Base-by-base conservation (phyloP, 2,888 invertebrate species). In the Blastobasis lacticolella region DNA sequence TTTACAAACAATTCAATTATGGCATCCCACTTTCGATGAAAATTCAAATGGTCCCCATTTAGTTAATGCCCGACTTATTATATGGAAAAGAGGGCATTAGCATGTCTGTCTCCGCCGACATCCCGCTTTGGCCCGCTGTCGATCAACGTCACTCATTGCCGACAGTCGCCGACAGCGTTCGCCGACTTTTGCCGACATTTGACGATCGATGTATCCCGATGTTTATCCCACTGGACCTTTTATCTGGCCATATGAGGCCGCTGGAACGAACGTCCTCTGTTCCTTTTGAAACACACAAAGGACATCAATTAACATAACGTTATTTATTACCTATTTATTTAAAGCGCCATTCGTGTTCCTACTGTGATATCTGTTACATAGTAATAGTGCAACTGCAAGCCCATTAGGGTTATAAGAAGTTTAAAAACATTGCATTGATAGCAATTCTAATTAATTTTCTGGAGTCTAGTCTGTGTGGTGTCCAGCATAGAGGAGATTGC, bases 11-110 rank as follows among this genome's bases (percentile, higher is more conserved):
- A 63, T 65, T 60, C 57, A 55, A 66, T 67, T 66, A 61, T 61
- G 58, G 63, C 68, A 71, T 68, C 70, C 67, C 60, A 46, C 53
- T 47, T 53, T 49, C 54, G 51, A 63, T 61, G 61, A 74, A n/a
- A 78, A 71, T 74, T 64, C 68, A 68, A 70, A 66, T 54, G 51
- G 55, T 57, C 59, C 60, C 64, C 66, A 65, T 69, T 73, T 67
- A 70, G 71, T 76, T 64, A 75, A 75, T 76, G 73, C 66, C 62
- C 69, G 74, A 76, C 76, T 80, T 83, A 84, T 85, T 85, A 85
- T 85, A 87, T 86, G 86, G 78, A 80, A 86, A 86, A 73, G 78
- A 79, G 80, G 65, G 69, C 78, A 83, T 86, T 86, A 85, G 78
- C 84, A 86, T 87, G 82, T 84, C 82, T 74, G 64, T 69, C 66